These are phyloP conservation scores for Oligia strigilis DNA, from an alignment of 2,888 invertebrate genomes.

Conservation along the genomic window DNA sequence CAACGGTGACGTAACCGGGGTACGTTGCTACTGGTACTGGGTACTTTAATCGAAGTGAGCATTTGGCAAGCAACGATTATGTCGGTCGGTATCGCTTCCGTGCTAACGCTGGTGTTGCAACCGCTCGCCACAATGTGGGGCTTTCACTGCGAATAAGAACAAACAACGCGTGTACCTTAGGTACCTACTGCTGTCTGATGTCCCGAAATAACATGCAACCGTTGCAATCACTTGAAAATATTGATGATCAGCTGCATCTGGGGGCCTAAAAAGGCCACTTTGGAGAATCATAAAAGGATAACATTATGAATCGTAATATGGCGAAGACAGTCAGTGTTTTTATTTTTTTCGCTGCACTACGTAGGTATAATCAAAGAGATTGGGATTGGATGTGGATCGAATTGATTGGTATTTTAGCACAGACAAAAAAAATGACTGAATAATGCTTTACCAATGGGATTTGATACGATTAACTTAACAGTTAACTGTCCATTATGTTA, in stretches of 20 bases:
- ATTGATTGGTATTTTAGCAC: too few relatives aligned
- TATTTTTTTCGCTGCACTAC: too few relatives aligned
- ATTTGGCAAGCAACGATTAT: constrained; percentile 63
- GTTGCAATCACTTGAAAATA: constrained; percentile 7
- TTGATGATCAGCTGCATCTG: constrained; percentile 1
- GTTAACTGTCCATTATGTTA: too few relatives aligned
- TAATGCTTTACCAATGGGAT: too few relatives aligned
- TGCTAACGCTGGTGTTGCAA: constrained; percentile 65
- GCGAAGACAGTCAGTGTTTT: too few relatives aligned
- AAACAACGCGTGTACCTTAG: constrained; percentile 32
- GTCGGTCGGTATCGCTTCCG: constrained; percentile 66
- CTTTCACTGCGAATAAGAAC: constrained; percentile 76
- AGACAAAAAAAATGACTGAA: too few relatives aligned
- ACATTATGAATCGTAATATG: too few relatives aligned
- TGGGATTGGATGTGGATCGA: too few relatives aligned
- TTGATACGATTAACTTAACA: too few relatives aligned
- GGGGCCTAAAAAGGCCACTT: too few relatives aligned
- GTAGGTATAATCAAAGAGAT: too few relatives aligned
- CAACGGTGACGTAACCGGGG: constrained; percentile 58
- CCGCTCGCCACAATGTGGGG: constrained; percentile 69
- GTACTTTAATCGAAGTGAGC: constrained; percentile 58
- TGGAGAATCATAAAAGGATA: too few relatives aligned
- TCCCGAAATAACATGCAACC: constrained; percentile 21
- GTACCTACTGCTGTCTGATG: constrained; percentile 24
- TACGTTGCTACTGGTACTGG: constrained; percentile 52